Base-by-base conservation (phyloP, 2,888 invertebrate genomes). In the Orchestes rusci region DNA sequence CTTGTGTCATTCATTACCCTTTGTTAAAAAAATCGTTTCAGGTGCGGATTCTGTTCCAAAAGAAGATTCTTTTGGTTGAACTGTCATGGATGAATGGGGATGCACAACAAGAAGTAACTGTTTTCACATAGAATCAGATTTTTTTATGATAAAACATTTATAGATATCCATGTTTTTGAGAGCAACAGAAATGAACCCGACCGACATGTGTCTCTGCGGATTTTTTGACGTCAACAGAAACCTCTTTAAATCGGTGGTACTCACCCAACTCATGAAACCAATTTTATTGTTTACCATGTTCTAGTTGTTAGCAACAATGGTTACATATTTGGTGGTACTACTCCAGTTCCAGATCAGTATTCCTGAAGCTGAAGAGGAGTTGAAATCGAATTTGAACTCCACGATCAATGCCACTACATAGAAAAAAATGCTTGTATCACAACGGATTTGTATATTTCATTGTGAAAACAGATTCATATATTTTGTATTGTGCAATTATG, bases 311-410 rank as follows among this genome's bases (percentile, higher is more conserved):
- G 82, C 83, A 4, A 83, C 83, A 16, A 83, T 84, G 84, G 83
- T 83, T 20, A 84, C 84, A 0, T 84, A 84, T 64, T 65, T 84
- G 51, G 83, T 84, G 13, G 84, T 84, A 18, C 62, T 84, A 44
- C 69, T 84, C 29, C 84, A 84, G 62, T 84, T 84, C 67, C 83
- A 84, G 69, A 83, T 84, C 47, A 83, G 83, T 59, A 80, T 84
- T 56, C 83, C 83, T 1, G 80, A 35, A 4, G 30, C 20, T 3
- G 37, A 37, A 12, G 31, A 28, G 3, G 29, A 34, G 1, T 7
- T 17, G 12, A 42, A 42, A 10, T 29, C 27, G 4, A 34, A 34
- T 7, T 12, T 29, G 17, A 38, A 38, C 15, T 8, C 29, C 17
- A 38, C 38, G 4, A 23, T 29, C 10, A 29, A 38, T 29, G n/a